These are phyloP conservation scores for Marmota flaviventris DNA, from an alignment of 2,113 vertebrate genomes.

Conservation along the genomic window DNA sequence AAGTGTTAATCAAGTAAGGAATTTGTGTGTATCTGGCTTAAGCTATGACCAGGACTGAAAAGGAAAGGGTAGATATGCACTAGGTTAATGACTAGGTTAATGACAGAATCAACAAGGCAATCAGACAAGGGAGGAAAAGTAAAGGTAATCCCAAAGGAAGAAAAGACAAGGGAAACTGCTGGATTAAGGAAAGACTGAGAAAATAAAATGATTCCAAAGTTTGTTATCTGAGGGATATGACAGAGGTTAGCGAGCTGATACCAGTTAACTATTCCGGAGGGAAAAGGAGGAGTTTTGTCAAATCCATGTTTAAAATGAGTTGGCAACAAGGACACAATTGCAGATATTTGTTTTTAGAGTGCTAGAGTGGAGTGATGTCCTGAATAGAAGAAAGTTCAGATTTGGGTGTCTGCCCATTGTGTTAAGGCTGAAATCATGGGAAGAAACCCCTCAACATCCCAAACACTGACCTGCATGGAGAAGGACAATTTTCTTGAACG, in stretches of 20 bases:
- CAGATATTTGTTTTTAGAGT: neutral
- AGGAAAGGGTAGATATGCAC: neutral
- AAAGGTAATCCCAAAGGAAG: neutral
- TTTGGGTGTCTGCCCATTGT: constrained; percentile 34
- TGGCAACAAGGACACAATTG: neutral
- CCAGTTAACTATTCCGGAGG: neutral
- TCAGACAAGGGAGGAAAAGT: neutral
- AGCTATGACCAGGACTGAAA: neutral
- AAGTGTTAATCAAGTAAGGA: neutral
- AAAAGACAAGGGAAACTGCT: neutral
- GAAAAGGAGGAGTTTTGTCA: neutral
- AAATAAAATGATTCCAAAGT: neutral
- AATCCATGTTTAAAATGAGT: neutral
- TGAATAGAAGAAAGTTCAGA: neutral
- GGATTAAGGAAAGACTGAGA: neutral
- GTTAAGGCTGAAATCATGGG: constrained; percentile 61
- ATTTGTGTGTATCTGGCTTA: constrained; percentile 1
- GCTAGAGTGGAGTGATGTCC: too few species aligned
- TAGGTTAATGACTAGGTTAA: constrained; percentile 2
- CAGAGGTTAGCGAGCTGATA: neutral
- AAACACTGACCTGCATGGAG: neutral
- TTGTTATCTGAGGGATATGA: neutral
- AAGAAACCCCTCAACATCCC: neutral
- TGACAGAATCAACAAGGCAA: neutral
- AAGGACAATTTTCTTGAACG: neutral